Percentiles rank a stretch among this genome's conserved stretches.
phyloP scores from a whole-genome alignment of 1,140 invertebrate species.

The Hyphantria cunea region DNA sequence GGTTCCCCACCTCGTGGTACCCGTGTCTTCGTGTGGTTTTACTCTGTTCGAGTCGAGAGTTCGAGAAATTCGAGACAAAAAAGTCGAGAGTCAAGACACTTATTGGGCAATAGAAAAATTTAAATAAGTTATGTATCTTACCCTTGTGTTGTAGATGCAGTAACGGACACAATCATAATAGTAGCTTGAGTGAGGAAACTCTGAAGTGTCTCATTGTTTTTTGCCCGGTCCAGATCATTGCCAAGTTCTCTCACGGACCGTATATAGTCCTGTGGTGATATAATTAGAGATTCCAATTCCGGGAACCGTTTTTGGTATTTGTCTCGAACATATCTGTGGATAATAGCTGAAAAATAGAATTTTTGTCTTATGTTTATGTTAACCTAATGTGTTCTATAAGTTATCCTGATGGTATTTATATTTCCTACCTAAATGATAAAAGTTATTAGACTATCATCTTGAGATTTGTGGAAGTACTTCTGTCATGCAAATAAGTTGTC shows the following conservation, averaged over 20 bases:
- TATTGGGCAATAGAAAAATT: slow-evolving; percentile 16
- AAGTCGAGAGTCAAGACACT: no score
- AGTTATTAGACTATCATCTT: no score
- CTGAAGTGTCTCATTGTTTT: slow-evolving; percentile 97
- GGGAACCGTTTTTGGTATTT: slow-evolving; percentile 99
- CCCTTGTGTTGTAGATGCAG: slow-evolving; percentile 99
- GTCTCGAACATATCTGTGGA: slow-evolving; percentile 98
- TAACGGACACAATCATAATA: slow-evolving; percentile 99
- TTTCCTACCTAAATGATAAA: no score
- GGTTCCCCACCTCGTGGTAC: no score
- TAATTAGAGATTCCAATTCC: slow-evolving; percentile 97
- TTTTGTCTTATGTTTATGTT: slow-evolving; percentile 35
- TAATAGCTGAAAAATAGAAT: slow-evolving; percentile 85
- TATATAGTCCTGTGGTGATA: slow-evolving; percentile 96
- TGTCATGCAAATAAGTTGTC: no score
- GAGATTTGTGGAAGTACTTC: no score
- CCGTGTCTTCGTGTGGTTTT: no score
- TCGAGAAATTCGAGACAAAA: no score
- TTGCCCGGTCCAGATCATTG: slow-evolving; percentile 97
- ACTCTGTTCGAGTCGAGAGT: no score
- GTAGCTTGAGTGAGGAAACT: slow-evolving; percentile 98
- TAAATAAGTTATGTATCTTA: slow-evolving; percentile 67
- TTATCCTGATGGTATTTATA: no score
- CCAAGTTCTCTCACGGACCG: slow-evolving; percentile 97
- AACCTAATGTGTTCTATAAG: slow-evolving; percentile 22